Evolutionary conservation across 1,140 invertebrate species (phyloP), one percentile per base, ranked within the genome.

Genomic region (Drosophila tropicalis): DNA sequence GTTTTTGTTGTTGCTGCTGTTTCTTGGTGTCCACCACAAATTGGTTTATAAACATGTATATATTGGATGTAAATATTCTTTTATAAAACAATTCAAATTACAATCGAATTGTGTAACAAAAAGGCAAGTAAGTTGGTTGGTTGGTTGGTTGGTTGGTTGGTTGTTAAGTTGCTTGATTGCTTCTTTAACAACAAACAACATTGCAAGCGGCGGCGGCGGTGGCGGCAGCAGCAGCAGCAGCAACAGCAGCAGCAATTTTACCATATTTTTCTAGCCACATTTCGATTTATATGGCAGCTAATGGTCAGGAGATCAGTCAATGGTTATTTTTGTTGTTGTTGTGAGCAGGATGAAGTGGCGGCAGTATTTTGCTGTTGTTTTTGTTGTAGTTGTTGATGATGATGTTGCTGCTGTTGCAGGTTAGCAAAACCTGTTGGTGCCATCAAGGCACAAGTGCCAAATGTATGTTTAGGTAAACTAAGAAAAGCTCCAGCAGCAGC

Each of bases 251-350:
- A 17, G 39, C 10, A 15, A 13, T 2, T 65, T 32, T 19, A 22
- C 19, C 32, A 74, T 40, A 40, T 40, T 36, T 15, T 51, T n/a
- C 13, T 41, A 51, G 47, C 29, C 17, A 25, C 15, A 51, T 51
- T 51, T 51, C 19, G 44, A 10, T 56, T 51, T 51, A 67, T 67
- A 73, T 83, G 79, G 79, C 67, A 89, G 79, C 76, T 74, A 65
- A 78, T 81, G 80, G 90, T 91, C 90, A 91, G 72, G 90, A 91
- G 90, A 91, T 91, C 90, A 91, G 86, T 90, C 86, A 69, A 85
- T 91, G 77, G 80, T 84, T 89, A 90, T 90, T 90, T 89, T 69
- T 79, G 66, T 51, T 79, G 61, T 54, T 80, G 54, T 22, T 41
- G 57, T 60, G 77, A 62, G 64, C 68, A 54, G 34, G 74, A 74